Base-by-base conservation (phyloP, 2,797 vertebrate genomes). In the Clarias platycephalus region DNA sequence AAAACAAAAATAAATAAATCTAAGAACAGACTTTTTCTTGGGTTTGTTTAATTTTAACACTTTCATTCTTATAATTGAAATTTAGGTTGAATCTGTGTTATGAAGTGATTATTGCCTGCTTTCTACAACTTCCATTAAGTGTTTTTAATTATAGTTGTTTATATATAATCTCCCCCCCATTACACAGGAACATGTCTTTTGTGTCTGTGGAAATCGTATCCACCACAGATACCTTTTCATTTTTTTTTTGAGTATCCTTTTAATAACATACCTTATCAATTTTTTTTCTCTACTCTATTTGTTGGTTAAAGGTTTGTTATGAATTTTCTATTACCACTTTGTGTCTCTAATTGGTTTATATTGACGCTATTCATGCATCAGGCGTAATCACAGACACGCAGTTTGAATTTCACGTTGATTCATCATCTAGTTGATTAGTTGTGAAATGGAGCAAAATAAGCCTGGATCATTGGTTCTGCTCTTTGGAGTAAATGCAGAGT, bases 361-460 rank as follows among this genome's bases (percentile, higher is more conserved):
- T 84, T 82, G 24, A 24, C 4, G 57, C 68, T 58, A 81, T 77
- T 87, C 58, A 10, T 79, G 62, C 20, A 53, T 75, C 53, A 40
- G 31, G 53, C 53, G 3, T 60, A 55, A 82, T 37, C 80, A 15
- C 60, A 49, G 67, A 67, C 77, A 72, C 72, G 34, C 44, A n/a
- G 80, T 63, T 84, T 84, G 77, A 83, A 86, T 86, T 86, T 86
- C 71, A 81, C 67, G 22, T 84, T 77, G 82, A 88, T 88, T 86
- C 80, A 85, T 63, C 74, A 57, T 79, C 86, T 85, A 83, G 81
- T 79, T 87, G 84, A 88, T 87, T 88, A 86, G 85, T 31, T 64
- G 12, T 64, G 40, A 75, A 75, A 64, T 63, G 22, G 40, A 75
- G 86, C 82, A 85, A 86, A 87, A 80, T 3, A 15, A 67, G 64